Evolutionary conservation across 2,113 vertebrate species (phyloP).

Genomic region (Colistium nudipinnis): DNA sequence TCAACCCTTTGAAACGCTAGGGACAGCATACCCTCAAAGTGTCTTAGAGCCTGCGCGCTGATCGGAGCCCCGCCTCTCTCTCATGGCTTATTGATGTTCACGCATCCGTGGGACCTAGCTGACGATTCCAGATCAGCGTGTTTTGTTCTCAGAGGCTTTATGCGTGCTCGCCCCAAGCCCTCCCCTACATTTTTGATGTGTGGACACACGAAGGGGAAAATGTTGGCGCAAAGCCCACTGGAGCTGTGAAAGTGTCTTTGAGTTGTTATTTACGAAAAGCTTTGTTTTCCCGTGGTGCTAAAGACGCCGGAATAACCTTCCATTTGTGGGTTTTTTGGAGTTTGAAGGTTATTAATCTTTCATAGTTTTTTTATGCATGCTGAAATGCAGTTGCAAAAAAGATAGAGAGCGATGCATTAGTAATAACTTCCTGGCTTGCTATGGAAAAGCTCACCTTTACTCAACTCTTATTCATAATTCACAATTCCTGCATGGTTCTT

Average conservation of each 20-base stretch:
- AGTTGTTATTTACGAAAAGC: slow-evolving; percentile 57
- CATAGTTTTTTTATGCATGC: slow-evolving; percentile 61
- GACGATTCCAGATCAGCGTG: slow-evolving; percentile 57
- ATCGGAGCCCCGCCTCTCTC: slow-evolving; percentile 48
- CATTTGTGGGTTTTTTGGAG: slow-evolving; percentile 51
- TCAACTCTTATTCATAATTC: slow-evolving; percentile 22
- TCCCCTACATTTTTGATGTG: slow-evolving; percentile 54
- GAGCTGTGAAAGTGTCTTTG: slow-evolving; percentile 41
- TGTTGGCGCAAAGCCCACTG: slow-evolving; percentile 38
- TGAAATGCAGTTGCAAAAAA: slow-evolving; percentile 20
- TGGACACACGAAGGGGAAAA: slow-evolving; percentile 24
- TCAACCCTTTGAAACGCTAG: slow-evolving; percentile 55
- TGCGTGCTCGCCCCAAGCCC: slow-evolving; percentile 23
- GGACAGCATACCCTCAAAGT: slow-evolving; percentile 58
- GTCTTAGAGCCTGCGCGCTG: slow-evolving; percentile 49
- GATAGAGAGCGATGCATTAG: slow-evolving; percentile 60
- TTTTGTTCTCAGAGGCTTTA: slow-evolving; percentile 63
- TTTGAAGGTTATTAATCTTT: slow-evolving; percentile 69
- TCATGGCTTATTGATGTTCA: slow-evolving; percentile 23
- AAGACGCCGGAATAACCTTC: slow-evolving; percentile 68
- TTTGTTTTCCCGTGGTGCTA: slow-evolving; percentile 65
- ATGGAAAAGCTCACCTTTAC: slow-evolving; percentile 20
- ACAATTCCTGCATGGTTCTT: neutral
- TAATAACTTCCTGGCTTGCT: slow-evolving; percentile 58
- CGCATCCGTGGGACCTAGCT: slow-evolving; percentile 25